Percentiles rank a stretch among this genome's conserved stretches.
Conservation (phyloP, 2,113 vertebrate genomes). For the Hystrix cristata region DNA sequence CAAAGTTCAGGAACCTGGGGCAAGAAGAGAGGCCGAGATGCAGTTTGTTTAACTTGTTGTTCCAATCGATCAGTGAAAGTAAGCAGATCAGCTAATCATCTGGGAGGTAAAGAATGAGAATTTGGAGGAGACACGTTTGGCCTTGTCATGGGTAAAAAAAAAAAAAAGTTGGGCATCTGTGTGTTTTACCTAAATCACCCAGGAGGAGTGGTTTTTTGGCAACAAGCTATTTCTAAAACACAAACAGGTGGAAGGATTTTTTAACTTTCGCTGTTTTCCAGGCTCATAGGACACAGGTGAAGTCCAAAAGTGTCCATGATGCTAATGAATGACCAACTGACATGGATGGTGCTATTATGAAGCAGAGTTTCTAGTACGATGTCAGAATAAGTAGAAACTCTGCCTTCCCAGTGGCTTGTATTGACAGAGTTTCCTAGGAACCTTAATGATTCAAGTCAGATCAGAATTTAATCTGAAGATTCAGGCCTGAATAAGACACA, state of each 20-base stretch:
- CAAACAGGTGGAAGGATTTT: not conserved
- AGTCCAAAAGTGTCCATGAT: not conserved
- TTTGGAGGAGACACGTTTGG: not conserved
- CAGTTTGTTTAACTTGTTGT: not conserved
- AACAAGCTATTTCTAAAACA: not conserved
- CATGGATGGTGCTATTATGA: not conserved
- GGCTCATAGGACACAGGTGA: not conserved
- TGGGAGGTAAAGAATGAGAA: not conserved
- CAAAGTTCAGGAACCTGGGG: too few species aligned
- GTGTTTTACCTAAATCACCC: not conserved
- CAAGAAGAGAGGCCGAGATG: not conserved
- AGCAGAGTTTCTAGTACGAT: not conserved
- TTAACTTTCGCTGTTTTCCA: not conserved
- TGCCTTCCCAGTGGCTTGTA: not conserved
- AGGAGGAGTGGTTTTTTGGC: not conserved
- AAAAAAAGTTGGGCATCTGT: not conserved
- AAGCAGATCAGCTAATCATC: not conserved
- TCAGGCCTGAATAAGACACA: not conserved
- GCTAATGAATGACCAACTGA: constrained; percentile 8
- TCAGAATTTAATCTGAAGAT: not conserved
- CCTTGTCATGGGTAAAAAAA: not conserved
- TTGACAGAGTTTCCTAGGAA: not conserved
- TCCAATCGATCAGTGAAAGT: not conserved
- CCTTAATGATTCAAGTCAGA: not conserved
- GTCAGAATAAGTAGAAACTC: not conserved